Conservation (phyloP, 2,113 vertebrate species). For the Jaculus jaculus region DNA sequence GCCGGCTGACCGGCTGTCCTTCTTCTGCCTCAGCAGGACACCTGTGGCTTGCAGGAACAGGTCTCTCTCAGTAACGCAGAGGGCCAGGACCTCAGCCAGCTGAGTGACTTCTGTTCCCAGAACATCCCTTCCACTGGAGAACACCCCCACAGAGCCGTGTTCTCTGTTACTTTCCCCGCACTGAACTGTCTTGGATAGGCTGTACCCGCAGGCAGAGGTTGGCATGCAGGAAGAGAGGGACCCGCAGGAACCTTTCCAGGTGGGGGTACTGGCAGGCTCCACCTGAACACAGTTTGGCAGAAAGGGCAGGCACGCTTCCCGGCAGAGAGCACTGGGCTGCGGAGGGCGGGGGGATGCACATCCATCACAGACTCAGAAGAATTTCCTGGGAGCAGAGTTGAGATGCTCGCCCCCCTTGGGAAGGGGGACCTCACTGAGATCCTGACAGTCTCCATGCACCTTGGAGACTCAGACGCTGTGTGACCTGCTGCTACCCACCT, state of each 20-base stretch:
- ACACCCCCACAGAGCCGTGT: background rate
- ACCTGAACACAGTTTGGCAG: constrained; percentile 44
- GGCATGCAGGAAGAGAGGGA: constrained; percentile 37
- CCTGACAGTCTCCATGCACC: constrained; percentile 62
- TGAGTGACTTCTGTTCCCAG: fast-evolving
- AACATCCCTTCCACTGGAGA: fast-evolving
- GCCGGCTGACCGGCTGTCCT: fast-evolving
- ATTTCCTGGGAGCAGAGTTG: constrained; percentile 68
- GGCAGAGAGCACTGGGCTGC: constrained; percentile 70
- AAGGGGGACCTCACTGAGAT: constrained; percentile 76
- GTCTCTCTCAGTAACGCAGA: fast-evolving
- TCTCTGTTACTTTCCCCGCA: background rate
- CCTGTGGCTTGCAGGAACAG: fast-evolving
- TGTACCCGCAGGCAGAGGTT: constrained; percentile 12
- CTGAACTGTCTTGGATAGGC: background rate
- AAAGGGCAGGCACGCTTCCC: no score
- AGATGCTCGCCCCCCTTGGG: constrained; percentile 66
- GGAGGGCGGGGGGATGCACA: constrained; percentile 62
- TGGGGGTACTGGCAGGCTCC: constrained; percentile 45
- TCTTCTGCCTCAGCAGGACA: fast-evolving
- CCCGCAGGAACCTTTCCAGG: constrained; percentile 23
- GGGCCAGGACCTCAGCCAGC: background rate
- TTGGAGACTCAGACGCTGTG: constrained; percentile 60
- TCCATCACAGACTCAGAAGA: background rate
- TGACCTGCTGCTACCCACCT: fast-evolving